phyloP scores from a whole-genome alignment of 1,140 invertebrate species.

The Aphelenchoides besseyi region DNA sequence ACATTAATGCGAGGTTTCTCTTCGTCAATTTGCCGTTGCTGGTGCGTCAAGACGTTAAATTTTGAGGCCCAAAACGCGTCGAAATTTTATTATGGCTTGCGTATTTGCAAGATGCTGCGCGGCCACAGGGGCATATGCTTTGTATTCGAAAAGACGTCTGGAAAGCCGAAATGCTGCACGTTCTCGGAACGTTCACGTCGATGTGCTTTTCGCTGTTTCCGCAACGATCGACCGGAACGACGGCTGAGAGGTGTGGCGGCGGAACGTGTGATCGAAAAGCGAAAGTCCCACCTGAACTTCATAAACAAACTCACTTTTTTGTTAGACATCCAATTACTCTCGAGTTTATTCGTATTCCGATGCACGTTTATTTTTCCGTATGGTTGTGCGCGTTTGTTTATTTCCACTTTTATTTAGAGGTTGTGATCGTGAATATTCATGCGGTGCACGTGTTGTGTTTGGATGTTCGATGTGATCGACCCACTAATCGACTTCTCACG shows the following conservation, averaged over 20 bases:
- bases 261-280: background rate
- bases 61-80: background rate
- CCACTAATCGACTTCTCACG: background rate
- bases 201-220: conserved; percentile 3
- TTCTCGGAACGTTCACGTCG: background rate
- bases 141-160: background rate
- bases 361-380: too few species aligned
- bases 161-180: too few species aligned
- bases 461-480: background rate
- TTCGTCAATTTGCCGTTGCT: too few species aligned
- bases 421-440: background rate
- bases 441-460: background rate
- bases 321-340: too few species aligned
- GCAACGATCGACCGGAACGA: background rate
- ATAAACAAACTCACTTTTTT: conserved; percentile 1
- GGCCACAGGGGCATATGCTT: background rate
- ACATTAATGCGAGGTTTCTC: too few species aligned
- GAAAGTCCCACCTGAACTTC: background rate
- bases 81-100: background rate
- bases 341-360: too few species aligned
- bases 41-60: background rate
- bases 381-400: too few species aligned
- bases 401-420: background rate
- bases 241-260: background rate
- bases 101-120: background rate